Base-by-base conservation (phyloP, 2,113 vertebrate species). In the Etheostoma spectabile region DNA sequence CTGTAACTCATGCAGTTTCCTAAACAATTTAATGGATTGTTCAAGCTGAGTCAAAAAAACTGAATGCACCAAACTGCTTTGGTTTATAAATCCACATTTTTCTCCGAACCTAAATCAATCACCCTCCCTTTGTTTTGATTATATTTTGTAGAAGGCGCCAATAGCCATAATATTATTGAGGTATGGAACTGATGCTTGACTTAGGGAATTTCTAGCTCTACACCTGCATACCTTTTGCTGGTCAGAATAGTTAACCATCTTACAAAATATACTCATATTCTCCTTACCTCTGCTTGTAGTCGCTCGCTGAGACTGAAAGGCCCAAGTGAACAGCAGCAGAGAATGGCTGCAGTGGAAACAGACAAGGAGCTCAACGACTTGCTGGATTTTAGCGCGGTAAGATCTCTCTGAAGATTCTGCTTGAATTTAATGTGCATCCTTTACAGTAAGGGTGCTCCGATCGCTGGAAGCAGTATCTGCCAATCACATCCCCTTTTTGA, bases 341-440 rank as follows among this genome's bases (percentile, higher is more conserved):
- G 96, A 93, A 99, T 99, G 98, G 96, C 97, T 89, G 95, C 97
- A 51, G 97, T 97, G 94, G 97, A 97, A 93, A 97, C 96, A 0
- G 98, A 99, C 96, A 98, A 99, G 95, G 98, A 99, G 91, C 96
- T 99, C 91, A 99, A 96, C 85, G 98, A 99, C 89, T 96, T 99
- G 87, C 95, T 99, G 95, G 98, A 99, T 95, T 99, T 99, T 95
- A 99, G 96, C 80, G 96, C 96, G 96, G 98, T 99, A 94, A 98
- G 97, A 87, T 80, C 35, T 72, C 38, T 76, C 60, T 38, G 52
- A 77, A 76, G 60, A 85, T 71, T n/a, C n/a, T 80, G 57, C 49
- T 79, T 77, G 22, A 66, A n/a, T 72, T 77, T 1, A 86, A 65
- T 67, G 11, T 72, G 18, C 72, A 66, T 77, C 51, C 61, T 56